Evolutionary conservation across 2,113 vertebrate genomes (phyloP).

Genomic region (Cacatua alba): DNA sequence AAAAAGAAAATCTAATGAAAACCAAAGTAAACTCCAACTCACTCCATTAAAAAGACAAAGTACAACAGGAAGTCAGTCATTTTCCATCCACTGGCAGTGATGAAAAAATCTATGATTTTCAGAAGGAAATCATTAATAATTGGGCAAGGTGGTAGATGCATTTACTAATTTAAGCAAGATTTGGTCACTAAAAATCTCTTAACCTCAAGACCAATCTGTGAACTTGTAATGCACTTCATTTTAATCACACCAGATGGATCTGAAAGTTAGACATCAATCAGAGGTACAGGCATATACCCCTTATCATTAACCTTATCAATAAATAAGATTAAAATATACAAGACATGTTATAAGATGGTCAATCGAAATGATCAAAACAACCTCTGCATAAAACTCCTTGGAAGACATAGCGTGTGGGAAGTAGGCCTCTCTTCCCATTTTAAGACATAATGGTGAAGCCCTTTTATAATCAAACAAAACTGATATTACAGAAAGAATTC

Average conservation of each 20-base stretch:
- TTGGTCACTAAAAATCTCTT: not conserved
- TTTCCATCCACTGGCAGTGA: not conserved
- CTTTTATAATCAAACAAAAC: not conserved
- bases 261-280: not conserved
- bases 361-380: not conserved
- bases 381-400: not conserved
- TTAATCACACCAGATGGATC: not conserved
- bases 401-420: not conserved
- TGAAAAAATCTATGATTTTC: not conserved
- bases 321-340: not conserved
- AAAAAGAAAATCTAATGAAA: not conserved
- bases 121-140: not conserved
- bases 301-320: not conserved
- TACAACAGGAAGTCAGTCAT: not conserved
- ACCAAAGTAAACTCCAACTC: not conserved
- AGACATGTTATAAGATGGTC: not conserved
- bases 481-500: not conserved
- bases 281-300: not conserved
- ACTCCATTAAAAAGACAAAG: not conserved
- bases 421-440: not conserved
- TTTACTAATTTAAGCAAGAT: not conserved
- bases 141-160: not conserved
- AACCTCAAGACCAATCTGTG: not conserved
- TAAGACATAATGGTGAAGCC: not conserved
- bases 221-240: not conserved